Evolutionary conservation across 2,888 invertebrate species (phyloP), one percentile per base, ranked within the genome.

Genomic region (Eueremaeus valkanovi): DNA sequence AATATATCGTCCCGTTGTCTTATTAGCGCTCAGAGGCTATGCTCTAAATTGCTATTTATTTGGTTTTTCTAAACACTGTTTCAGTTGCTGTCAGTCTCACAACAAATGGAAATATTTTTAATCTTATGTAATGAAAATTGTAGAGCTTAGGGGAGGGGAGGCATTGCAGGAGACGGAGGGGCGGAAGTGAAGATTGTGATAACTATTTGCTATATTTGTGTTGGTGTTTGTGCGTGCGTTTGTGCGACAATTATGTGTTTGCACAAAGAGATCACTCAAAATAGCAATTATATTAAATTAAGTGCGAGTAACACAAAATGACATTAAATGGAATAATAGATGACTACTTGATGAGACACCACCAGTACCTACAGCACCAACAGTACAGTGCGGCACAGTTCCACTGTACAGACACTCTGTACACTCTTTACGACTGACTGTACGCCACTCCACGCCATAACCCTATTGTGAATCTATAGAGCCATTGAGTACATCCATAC

Each of bases 261-360:
- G 31, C 61, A 61, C 61, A 61, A 61, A 58, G 31, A 61, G 61
- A 61, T 61, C 61, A 31, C 61, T 61, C 61, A 61, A 61, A 61
- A 61, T 61, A 61, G 31, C 61, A 61, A 61, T 61, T 61, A 61
- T 61, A 61, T 61, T 61, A 61, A 61, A 61, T 61, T 61, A 61
- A 61, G 61, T 61, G 61, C 6, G 31, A 61, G 61, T 61, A 61
- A 61, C 61, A 61, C 61, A 61, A 61, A 61, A 61, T 61, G 61
- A 61, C 61, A 61, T 61, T 61, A 61, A 61, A 61, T 61, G 31
- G 6, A 31, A 61, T 61, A 61, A 61, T 61, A 61, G 61, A 61
- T 61, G 61, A 61, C 61, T 61, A 61, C 31, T 61, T 61, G 61
- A 61, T 61, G 61, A 61, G 61, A 61, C 9, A 6, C 21, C 45